A percentile compares a stretch with the other conserved stretches of the same genome.
Evolutionary conservation across 2,888 invertebrate species (phyloP).

Genomic region (Acleris cristana): DNA sequence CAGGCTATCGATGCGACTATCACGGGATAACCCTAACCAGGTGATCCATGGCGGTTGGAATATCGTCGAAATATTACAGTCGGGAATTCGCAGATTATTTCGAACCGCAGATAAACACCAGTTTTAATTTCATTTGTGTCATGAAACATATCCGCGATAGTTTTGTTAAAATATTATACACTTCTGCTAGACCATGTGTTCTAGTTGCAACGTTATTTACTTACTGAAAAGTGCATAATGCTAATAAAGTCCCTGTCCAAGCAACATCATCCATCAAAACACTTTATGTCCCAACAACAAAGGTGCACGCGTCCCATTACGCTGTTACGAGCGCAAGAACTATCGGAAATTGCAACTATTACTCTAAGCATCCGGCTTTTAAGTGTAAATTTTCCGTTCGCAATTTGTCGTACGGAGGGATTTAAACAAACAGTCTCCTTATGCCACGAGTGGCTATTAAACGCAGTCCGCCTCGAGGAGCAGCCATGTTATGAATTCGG

Average conservation of each 20-base stretch:
- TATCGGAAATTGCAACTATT: conserved; percentile 79
- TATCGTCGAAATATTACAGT: no score
- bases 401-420: conserved; percentile 69
- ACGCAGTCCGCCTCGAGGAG: conserved; percentile 42
- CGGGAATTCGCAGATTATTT: no score
- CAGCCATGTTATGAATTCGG: conserved; percentile 46
- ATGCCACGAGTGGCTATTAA: conserved; percentile 54
- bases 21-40: no score
- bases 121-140: no score
- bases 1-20: no score
- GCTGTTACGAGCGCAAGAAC: conserved; percentile 52
- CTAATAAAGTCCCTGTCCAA: background rate
- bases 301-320: conserved; percentile 63
- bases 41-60: no score
- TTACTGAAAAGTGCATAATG: background rate
- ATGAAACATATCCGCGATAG: no score
- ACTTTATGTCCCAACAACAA: conserved; percentile 53
- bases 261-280: conserved; percentile 13
- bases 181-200: no score
- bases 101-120: no score
- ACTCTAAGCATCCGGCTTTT: conserved; percentile 77
- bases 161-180: no score
- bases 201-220: background rate
- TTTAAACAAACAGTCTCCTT: conserved; percentile 53
- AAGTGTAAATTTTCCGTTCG: conserved; percentile 81